A percentile compares a stretch with the other conserved stretches of the same genome.
phyloP scores from a whole-genome alignment of 2,888 invertebrate genomes.

The Hoplodrina ambigua region DNA sequence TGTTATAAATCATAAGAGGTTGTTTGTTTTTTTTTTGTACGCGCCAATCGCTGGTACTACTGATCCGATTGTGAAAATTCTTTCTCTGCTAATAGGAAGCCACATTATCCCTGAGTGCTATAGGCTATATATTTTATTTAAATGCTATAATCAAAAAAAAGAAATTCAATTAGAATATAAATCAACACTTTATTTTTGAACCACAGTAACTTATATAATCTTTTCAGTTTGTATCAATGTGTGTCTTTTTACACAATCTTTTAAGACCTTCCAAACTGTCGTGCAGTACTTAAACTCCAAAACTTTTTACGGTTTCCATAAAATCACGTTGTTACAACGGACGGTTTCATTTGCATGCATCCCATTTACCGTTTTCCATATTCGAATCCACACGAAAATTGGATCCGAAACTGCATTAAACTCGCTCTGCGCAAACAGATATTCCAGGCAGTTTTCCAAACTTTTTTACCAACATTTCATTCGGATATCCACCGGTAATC shows the following conservation, averaged over 20 bases:
- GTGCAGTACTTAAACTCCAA: slow-evolving; percentile 8
- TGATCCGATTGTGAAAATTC: too few species aligned
- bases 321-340: not conserved
- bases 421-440: slow-evolving; percentile 26
- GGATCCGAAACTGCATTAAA: slow-evolving; percentile 51
- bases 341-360: slow-evolving; percentile 11
- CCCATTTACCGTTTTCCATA: slow-evolving; percentile 18
- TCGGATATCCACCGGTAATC: slow-evolving; percentile 44
- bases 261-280: not conserved
- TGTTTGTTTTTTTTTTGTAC: too few species aligned
- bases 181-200: too few species aligned
- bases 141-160: too few species aligned
- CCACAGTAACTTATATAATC: too few species aligned
- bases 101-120: too few species aligned
- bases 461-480: slow-evolving; percentile 29
- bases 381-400: slow-evolving; percentile 27
- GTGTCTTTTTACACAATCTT: not conserved
- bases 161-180: too few species aligned
- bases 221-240: not conserved
- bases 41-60: too few species aligned
- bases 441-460: slow-evolving; percentile 32
- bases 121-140: too few species aligned
- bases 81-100: too few species aligned
- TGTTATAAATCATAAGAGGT: too few species aligned
- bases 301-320: slow-evolving; percentile 5